Conservation (phyloP, 1,140 invertebrate species). For the Phymorhynchus buccinoides region DNA sequence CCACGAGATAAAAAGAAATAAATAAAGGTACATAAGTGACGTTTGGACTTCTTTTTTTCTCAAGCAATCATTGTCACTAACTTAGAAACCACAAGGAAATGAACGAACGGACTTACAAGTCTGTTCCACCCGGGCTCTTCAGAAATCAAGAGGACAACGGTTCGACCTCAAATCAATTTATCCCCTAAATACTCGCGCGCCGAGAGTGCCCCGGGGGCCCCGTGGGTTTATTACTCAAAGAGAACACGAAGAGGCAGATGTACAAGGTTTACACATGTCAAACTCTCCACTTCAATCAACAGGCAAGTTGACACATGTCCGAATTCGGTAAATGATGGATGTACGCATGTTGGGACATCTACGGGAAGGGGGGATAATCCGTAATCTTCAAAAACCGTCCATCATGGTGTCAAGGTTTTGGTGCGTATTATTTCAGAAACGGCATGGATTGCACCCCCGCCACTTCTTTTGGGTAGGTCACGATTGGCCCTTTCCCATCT, state of each 20-base stretch:
- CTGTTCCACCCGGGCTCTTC: background rate
- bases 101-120: background rate
- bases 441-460: too few relatives aligned
- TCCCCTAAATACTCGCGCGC: constrained; percentile 7
- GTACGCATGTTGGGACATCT: too few relatives aligned
- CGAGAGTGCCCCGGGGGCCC: background rate
- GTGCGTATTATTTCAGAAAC: background rate
- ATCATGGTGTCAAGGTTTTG: background rate
- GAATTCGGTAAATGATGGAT: background rate
- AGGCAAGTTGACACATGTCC: background rate
- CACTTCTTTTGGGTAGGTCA: too few relatives aligned
- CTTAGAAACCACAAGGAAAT: too few relatives aligned
- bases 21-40: too few relatives aligned
- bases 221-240: background rate
- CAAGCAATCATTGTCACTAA: too few relatives aligned
- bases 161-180: background rate
- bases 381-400: background rate
- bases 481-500: too few relatives aligned
- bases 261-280: background rate
- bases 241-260: background rate
- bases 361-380: too few relatives aligned
- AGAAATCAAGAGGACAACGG: background rate
- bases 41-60: too few relatives aligned
- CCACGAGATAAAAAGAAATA: too few relatives aligned
- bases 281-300: background rate